Evolutionary conservation across 2,888 invertebrate genomes (phyloP).

Genomic region (Spisula subtruncata): DNA sequence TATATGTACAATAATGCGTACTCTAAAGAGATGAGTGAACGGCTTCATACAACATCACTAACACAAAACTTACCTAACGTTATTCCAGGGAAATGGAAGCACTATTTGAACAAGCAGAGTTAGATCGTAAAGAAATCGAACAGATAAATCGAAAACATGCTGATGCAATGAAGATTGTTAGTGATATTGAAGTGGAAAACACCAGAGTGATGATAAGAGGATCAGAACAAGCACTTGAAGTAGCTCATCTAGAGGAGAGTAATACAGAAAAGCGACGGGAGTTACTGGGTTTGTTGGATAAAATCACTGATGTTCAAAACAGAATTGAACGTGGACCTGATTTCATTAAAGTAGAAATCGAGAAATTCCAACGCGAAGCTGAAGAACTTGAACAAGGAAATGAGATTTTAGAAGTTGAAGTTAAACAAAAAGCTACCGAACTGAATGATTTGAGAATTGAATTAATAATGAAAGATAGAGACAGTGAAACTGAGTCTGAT

Average conservation of each 20-base stretch:
- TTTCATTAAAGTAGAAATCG: background rate
- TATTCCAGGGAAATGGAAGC: background rate
- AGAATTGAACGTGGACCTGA: slow-evolving; percentile 16
- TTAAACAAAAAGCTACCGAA: background rate
- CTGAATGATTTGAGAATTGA: slow-evolving; percentile 21
- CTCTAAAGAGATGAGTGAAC: no score
- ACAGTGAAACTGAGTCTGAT: background rate
- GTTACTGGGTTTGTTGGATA: background rate
- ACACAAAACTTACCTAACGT: background rate
- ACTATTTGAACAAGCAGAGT: background rate
- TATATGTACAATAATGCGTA: no score
- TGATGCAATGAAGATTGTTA: background rate
- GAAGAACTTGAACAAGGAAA: background rate
- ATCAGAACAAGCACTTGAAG: background rate
- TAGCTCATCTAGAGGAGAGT: background rate
- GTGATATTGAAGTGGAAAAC: background rate
- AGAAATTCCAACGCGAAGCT: background rate
- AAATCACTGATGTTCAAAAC: background rate
- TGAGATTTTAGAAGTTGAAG: background rate
- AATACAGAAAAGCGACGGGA: background rate
- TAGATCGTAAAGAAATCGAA: background rate
- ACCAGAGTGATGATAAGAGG: background rate
- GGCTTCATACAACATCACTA: no score
- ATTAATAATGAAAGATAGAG: background rate
- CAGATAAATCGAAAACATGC: background rate